These are phyloP conservation scores for Drosophila melanogaster DNA, from an alignment of 1,140 invertebrate species.

Conservation along the genomic window DNA sequence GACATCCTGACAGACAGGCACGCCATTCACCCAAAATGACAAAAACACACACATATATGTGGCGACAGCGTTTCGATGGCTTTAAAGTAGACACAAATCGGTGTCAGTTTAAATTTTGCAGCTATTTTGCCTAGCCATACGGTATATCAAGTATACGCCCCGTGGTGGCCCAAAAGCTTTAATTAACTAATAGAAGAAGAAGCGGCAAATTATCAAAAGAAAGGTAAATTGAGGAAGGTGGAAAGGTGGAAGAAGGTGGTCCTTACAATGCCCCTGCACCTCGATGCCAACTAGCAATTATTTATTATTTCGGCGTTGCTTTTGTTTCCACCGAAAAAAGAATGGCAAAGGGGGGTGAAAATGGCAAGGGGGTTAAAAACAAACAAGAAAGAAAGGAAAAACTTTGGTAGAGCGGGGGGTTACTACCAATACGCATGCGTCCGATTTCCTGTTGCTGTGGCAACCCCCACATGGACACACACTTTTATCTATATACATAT, in stretches of 20 bases:
- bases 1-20: slow-evolving; percentile 62
- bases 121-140: slow-evolving; percentile 15
- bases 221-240: slow-evolving; percentile 2
- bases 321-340: slow-evolving; percentile 62
- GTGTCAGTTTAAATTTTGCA: slow-evolving; percentile 52
- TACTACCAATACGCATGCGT: slow-evolving; percentile 69
- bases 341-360: slow-evolving; percentile 9
- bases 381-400: slow-evolving; percentile 54
- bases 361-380: slow-evolving; percentile 22
- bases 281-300: slow-evolving; percentile 81
- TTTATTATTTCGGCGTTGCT: slow-evolving; percentile 80
- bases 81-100: slow-evolving; percentile 66
- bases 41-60: slow-evolving; percentile 40
- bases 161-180: slow-evolving; percentile 55
- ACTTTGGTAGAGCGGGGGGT: slow-evolving; percentile 10
- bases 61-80: slow-evolving; percentile 3
- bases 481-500: slow-evolving; percentile 20
- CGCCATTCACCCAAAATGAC: slow-evolving; percentile 67
- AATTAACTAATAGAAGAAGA: slow-evolving; percentile 63
- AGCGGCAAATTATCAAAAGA: slow-evolving; percentile 37
- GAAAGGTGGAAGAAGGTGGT: neutral
- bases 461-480: slow-evolving; percentile 68
- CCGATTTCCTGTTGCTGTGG: slow-evolving; percentile 80
- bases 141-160: slow-evolving; percentile 61
- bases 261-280: slow-evolving; percentile 52